Conservation (phyloP, 2,888 invertebrate genomes). For the Trileptium ribeirensis region DNA sequence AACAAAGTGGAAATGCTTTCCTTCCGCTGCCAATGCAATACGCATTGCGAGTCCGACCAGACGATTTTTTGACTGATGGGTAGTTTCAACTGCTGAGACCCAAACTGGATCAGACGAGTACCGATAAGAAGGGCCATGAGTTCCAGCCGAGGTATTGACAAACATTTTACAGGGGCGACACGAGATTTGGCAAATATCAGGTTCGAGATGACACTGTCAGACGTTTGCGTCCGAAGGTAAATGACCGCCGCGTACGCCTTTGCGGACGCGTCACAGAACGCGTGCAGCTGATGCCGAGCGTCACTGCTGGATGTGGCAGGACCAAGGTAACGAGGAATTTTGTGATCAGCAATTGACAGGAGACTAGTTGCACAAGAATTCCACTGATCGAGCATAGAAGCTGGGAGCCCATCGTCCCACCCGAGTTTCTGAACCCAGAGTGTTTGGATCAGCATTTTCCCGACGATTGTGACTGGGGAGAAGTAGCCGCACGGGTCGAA, state of each 20-base stretch:
- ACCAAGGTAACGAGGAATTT: background rate
- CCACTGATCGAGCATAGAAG: constrained; percentile 1
- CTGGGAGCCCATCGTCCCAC: constrained; percentile 6
- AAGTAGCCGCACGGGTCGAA: constrained; percentile 11
- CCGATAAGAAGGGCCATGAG: constrained; percentile 15
- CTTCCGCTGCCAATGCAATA: constrained; percentile 34
- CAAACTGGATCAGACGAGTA: constrained; percentile 26
- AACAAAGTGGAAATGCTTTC: constrained; percentile 21
- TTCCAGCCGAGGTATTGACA: constrained; percentile 36
- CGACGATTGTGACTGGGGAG: background rate
- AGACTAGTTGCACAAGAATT: constrained; percentile 20
- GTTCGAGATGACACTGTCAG: background rate
- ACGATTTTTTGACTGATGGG: constrained; percentile 23
- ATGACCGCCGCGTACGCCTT: constrained; percentile 35
- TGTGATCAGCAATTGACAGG: constrained; percentile 5
- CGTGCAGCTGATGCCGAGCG: background rate
- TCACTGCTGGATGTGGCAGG: background rate
- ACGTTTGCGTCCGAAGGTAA: constrained; percentile 27
- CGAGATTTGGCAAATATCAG: constrained; percentile 32
- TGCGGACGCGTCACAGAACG: constrained; percentile 37
- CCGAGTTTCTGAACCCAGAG: background rate
- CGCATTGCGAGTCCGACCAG: constrained; percentile 36
- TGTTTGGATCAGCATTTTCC: constrained; percentile 8
- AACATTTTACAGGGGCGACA: constrained; percentile 37
- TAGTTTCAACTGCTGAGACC: constrained; percentile 31